Evolutionary conservation across 2,797 vertebrate genomes (phyloP).

Genomic region (Heteromormyrus szaboi): DNA sequence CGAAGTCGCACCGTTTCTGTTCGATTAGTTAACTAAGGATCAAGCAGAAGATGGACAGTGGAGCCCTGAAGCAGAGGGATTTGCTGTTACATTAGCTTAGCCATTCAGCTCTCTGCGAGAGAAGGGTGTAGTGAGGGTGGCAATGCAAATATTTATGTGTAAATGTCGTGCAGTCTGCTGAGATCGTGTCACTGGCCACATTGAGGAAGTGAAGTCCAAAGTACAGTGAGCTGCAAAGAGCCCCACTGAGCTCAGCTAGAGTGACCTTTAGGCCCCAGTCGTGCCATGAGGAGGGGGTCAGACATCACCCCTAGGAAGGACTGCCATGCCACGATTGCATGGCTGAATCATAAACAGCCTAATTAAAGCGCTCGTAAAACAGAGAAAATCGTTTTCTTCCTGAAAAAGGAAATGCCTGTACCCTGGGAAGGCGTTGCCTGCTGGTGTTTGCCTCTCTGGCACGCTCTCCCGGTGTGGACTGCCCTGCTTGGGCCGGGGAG

Average conservation of each 20-base stretch:
- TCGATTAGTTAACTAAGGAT: background rate
- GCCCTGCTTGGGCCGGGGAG: background rate
- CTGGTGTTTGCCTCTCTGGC: background rate
- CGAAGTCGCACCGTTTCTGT: background rate
- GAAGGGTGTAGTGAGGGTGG: background rate
- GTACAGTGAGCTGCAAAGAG: background rate
- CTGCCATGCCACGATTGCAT: background rate
- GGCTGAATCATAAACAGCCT: background rate
- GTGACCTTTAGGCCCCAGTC: background rate
- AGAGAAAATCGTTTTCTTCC: background rate
- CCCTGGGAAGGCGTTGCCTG: background rate
- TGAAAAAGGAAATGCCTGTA: background rate
- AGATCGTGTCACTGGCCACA: background rate
- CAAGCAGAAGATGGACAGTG: background rate
- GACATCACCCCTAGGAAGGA: background rate
- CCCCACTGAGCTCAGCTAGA: background rate
- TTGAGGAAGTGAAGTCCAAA: background rate
- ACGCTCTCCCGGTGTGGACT: background rate
- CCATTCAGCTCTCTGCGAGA: background rate
- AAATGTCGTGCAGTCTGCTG: background rate
- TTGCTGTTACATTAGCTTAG: background rate
- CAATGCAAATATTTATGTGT: background rate
- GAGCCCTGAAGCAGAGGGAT: background rate
- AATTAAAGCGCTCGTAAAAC: background rate
- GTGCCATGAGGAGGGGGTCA: background rate